Percentiles rank a stretch among this genome's conserved stretches.
Conservation (phyloP, 1,140 invertebrate species). For the Macrosteles quadrilineatus region DNA sequence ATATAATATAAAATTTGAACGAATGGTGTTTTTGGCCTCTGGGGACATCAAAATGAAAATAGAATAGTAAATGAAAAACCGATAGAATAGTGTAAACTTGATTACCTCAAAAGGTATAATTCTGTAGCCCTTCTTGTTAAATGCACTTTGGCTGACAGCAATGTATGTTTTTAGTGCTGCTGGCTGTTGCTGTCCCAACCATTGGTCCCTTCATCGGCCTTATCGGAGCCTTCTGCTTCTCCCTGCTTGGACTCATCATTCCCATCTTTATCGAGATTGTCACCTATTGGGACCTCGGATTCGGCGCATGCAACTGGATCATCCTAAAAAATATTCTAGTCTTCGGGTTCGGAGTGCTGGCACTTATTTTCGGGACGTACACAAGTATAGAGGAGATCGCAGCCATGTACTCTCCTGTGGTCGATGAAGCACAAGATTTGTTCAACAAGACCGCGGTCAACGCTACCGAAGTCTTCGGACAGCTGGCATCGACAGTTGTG, state of each 20-base stretch:
- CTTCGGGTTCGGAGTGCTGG: constrained; percentile 68
- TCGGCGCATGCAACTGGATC: constrained; percentile 67
- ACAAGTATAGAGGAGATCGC: constrained; percentile 72
- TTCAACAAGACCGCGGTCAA: background rate
- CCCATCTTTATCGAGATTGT: constrained; percentile 87
- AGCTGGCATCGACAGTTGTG: background rate
- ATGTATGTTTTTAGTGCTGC: constrained; percentile 39
- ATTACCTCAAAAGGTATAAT: no score
- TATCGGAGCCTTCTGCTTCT: constrained; percentile 93
- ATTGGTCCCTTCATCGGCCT: constrained; percentile 90
- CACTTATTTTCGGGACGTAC: constrained; percentile 78
- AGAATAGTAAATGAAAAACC: no score
- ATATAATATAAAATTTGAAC: no score
- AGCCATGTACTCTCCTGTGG: constrained; percentile 29
- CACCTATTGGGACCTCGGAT: constrained; percentile 67
- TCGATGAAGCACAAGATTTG: background rate
- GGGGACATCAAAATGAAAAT: no score
- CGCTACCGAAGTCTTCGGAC: background rate
- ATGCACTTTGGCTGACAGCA: no score
- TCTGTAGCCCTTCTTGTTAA: no score
- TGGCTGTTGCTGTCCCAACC: constrained; percentile 84
- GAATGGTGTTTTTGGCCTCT: no score
- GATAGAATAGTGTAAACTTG: no score
- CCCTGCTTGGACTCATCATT: constrained; percentile 87
- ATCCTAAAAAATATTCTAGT: constrained; percentile 77